A percentile compares a stretch with the other conserved stretches of the same genome.
These are phyloP conservation scores for Phenganax stokvisi DNA, from an alignment of 92 coral and sea anemone species.

Conservation along the genomic window DNA sequence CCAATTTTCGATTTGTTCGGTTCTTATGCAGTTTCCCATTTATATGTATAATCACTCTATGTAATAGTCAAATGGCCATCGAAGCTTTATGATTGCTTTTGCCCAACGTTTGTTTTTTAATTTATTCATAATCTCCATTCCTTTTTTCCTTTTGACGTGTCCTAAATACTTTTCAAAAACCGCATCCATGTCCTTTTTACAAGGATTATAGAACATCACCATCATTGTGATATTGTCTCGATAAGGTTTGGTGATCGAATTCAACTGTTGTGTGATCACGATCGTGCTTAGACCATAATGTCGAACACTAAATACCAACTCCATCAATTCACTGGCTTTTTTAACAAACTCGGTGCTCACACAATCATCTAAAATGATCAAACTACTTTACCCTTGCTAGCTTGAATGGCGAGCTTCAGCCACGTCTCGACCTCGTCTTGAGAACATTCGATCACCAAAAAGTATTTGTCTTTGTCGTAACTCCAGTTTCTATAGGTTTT, in stretches of 20 bases:
- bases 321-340: constrained; percentile 1
- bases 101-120: not conserved
- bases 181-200: constrained; percentile 6
- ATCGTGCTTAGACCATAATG: constrained; percentile 23
- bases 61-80: constrained; percentile 11
- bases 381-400: not conserved
- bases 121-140: not conserved
- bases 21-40: no score
- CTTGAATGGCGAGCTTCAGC: not conserved
- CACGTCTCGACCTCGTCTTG: not conserved
- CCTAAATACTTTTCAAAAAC: constrained; percentile 25
- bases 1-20: no score
- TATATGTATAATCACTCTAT: no score
- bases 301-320: constrained; percentile 24
- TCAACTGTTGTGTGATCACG: constrained; percentile 35
- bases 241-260: constrained; percentile 28
- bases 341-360: not conserved
- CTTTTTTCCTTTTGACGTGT: not conserved
- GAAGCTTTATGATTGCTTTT: not conserved
- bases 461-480: not conserved
- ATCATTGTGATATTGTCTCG: constrained; percentile 28
- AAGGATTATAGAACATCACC: constrained; percentile 25
- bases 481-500: constrained; percentile 4
- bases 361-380: constrained; percentile 10
- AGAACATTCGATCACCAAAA: not conserved